Evolutionary conservation across 2,113 vertebrate species (phyloP).

Genomic region (Chinchilla lanigera): DNA sequence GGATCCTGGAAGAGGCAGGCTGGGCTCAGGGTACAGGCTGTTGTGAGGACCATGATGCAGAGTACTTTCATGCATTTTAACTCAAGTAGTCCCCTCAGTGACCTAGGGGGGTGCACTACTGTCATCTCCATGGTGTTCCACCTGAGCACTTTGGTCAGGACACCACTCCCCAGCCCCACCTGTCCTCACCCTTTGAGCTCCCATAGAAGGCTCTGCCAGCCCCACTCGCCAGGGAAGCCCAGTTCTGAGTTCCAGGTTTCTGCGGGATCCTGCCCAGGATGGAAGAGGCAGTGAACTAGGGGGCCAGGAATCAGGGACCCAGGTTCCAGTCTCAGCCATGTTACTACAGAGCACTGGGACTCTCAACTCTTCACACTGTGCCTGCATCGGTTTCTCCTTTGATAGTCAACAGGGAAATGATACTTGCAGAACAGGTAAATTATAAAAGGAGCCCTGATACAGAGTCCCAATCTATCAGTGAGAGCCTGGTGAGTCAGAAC

Average conservation of each 20-base stretch:
- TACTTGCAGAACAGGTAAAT: neutral
- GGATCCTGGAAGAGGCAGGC: neutral
- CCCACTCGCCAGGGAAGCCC: neutral
- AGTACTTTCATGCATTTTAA: neutral
- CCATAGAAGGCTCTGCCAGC: neutral
- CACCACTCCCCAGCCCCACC: neutral
- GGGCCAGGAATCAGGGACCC: neutral
- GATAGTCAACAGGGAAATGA: neutral
- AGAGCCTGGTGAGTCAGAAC: neutral
- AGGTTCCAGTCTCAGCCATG: neutral
- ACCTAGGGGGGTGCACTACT: neutral
- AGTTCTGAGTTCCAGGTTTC: neutral
- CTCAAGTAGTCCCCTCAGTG: neutral
- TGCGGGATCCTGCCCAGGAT: neutral
- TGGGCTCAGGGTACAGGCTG: neutral
- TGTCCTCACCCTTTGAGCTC: neutral
- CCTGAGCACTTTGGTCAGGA: neutral
- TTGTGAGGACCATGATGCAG: neutral
- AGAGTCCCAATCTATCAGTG: neutral
- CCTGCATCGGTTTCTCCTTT: neutral
- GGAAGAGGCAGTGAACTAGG: neutral
- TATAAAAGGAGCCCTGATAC: neutral
- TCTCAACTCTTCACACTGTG: neutral
- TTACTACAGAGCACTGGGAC: neutral
- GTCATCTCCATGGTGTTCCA: neutral